phyloP scores from a whole-genome alignment of 1,140 invertebrate genomes.

The Bilobella aurantiaca region DNA sequence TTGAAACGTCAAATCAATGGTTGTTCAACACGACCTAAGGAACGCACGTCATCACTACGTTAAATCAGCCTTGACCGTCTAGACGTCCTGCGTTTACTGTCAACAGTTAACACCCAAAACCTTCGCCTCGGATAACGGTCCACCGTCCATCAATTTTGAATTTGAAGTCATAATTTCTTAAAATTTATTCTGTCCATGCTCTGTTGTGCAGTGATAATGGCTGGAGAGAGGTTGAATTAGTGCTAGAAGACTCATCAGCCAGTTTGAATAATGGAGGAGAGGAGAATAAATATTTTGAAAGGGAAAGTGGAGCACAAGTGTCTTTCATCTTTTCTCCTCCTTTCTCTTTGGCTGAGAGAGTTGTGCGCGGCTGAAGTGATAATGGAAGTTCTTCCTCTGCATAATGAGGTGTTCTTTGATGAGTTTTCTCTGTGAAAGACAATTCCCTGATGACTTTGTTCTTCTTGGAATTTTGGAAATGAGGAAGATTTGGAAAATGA shows the following conservation, averaged over 20 bases:
- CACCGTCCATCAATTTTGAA: no score
- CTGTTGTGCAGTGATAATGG: neutral
- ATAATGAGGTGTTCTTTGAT: conserved; percentile 8
- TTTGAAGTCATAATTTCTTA: no score
- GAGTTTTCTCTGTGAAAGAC: conserved; percentile 9
- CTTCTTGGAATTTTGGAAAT: neutral
- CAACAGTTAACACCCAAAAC: no score
- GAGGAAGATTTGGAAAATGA: neutral
- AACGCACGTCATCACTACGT: neutral
- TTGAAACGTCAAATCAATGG: neutral
- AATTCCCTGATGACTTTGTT: conserved; percentile 3
- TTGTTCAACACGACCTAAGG: neutral
- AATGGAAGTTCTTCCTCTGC: conserved; percentile 6
- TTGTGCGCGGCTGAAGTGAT: neutral
- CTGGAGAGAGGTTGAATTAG: neutral
- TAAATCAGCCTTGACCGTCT: neutral
- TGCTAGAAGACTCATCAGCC: neutral
- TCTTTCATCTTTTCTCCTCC: conserved; percentile 2
- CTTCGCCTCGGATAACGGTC: no score
- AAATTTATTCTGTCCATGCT: no score
- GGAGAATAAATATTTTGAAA: conserved; percentile 7
- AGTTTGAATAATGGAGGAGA: neutral
- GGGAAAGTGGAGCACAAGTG: conserved; percentile 5
- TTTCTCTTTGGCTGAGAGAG: neutral
- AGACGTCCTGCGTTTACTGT: no score